Conservation (phyloP, 2,797 vertebrate genomes). For the Betta splendens region DNA sequence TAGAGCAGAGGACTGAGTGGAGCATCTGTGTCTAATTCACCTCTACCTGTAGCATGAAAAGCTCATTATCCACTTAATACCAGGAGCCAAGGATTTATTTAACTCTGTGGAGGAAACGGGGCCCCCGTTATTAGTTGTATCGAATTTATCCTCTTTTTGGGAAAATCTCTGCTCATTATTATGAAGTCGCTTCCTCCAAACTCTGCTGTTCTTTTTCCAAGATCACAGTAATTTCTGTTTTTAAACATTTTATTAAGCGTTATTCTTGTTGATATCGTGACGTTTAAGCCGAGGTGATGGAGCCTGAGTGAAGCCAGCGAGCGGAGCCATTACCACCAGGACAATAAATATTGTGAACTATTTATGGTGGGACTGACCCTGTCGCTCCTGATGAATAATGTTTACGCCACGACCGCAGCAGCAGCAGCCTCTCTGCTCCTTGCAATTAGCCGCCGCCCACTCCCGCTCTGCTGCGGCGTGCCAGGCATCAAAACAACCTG, state of each 20-base stretch:
- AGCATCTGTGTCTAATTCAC: conserved; percentile 13
- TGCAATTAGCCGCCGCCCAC: conserved; percentile 49
- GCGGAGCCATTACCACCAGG: conserved; percentile 19
- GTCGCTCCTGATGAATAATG: conserved; percentile 57
- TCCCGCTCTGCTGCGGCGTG: conserved; percentile 20
- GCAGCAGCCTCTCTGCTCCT: conserved; percentile 39
- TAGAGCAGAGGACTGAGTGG: conserved; percentile 6
- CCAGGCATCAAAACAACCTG: conserved; percentile 63
- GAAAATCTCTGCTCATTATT: neutral
- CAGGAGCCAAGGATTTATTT: conserved; percentile 42
- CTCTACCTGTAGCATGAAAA: conserved; percentile 30
- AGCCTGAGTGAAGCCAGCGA: conserved; percentile 7
- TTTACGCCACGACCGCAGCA: conserved; percentile 36
- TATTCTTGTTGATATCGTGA: neutral
- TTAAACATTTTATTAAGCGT: neutral
- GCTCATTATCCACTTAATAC: conserved; percentile 29
- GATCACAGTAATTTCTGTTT: neutral
- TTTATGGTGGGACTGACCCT: conserved; percentile 49
- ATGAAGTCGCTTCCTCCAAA: neutral
- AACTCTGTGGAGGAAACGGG: conserved; percentile 22
- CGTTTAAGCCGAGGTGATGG: neutral
- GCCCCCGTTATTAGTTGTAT: conserved; percentile 29
- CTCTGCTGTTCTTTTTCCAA: neutral
- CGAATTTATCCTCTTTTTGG: conserved; percentile 39
- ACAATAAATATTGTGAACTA: conserved; percentile 42